Evolutionary conservation across 1,140 invertebrate genomes (phyloP).

Genomic region (Bombus pyrosoma): DNA sequence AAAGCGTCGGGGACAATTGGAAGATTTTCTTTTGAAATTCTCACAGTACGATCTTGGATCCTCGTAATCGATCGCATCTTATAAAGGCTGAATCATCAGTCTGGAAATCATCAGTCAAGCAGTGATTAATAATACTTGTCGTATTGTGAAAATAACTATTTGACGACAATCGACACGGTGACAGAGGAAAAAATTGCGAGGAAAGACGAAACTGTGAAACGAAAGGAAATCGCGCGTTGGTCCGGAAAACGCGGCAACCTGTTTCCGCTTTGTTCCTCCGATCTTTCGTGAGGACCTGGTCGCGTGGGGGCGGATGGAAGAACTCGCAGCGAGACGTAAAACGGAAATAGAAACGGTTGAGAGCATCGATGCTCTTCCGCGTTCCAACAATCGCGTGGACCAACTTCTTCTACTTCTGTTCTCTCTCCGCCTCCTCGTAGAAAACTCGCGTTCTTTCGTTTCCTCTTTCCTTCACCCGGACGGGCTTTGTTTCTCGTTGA

Average conservation of each 20-base stretch:
- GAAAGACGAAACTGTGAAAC: no score
- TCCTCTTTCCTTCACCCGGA: background rate
- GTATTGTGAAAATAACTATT: no score
- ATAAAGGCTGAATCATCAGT: no score
- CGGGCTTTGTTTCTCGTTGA: slow-evolving; percentile 71
- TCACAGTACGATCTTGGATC: no score
- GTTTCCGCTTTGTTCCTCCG: slow-evolving; percentile 43
- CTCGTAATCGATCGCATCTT: no score
- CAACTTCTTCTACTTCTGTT: slow-evolving; percentile 56
- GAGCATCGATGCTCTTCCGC: slow-evolving; percentile 67
- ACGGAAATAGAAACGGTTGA: slow-evolving; percentile 72
- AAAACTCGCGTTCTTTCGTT: background rate
- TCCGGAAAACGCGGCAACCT: slow-evolving; percentile 25
- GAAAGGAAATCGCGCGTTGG: background rate
- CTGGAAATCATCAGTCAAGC: no score
- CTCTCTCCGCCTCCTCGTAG: slow-evolving; percentile 20
- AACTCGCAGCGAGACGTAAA: slow-evolving; percentile 62
- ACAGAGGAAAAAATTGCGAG: background rate
- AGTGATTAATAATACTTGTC: no score
- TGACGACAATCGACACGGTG: background rate
- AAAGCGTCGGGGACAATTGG: no score
- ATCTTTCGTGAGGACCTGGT: background rate
- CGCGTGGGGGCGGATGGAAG: slow-evolving; percentile 44
- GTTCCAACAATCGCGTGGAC: slow-evolving; percentile 76
- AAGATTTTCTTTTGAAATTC: no score